Evolutionary conservation across 2,797 vertebrate species (phyloP), one percentile per base, ranked within the genome.

Genomic region (Pterois miles): DNA sequence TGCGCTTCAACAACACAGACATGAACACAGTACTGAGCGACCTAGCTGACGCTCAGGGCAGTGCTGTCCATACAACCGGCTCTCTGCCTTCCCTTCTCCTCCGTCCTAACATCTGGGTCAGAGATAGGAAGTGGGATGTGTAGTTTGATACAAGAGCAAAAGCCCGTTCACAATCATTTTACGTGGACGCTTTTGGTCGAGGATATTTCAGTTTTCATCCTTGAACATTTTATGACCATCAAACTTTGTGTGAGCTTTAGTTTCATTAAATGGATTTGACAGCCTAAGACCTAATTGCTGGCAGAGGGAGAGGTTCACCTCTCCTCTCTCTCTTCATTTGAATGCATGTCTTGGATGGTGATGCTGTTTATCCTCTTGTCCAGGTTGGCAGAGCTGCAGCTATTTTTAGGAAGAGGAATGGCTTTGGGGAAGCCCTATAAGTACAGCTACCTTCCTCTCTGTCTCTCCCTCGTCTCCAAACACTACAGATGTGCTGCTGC

Each of bases 391-490:
- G 74, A 79, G 78, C 80, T 75, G 77, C 40, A 14, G 86, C 81
- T 93, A 91, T 91, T 88, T 92, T 84, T 91, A 89, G 85, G 80
- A 57, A 50, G 63, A 82, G 71, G 76, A 74, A 78, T 74, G 81
- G 78, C 83, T 87, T 85, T 81, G 84, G 91, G 90, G 83, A 90
- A 89, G 54, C 86, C 88, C 88, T 71, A 11, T 67, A 75, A 81
- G 82, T 72, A 11, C 70, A 87, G 77, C 80, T 79, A 74, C 67
- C 46, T 65, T 33, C 57, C 53, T 75, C 50, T 57, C 68, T 16
- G 53, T 67, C 46, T 65, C 64, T 56, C 27, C 22, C 25, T n/a
- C 40, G 25, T 43, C 56, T 65, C 69, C 4, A 1, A 65, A 22
- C 64, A 46, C 43, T 46, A 18, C 40, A 43, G 40, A 43, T 43